These are phyloP conservation scores for Limnephilus lunatus DNA, from an alignment of 2,888 invertebrate genomes.

Conservation along the genomic window DNA sequence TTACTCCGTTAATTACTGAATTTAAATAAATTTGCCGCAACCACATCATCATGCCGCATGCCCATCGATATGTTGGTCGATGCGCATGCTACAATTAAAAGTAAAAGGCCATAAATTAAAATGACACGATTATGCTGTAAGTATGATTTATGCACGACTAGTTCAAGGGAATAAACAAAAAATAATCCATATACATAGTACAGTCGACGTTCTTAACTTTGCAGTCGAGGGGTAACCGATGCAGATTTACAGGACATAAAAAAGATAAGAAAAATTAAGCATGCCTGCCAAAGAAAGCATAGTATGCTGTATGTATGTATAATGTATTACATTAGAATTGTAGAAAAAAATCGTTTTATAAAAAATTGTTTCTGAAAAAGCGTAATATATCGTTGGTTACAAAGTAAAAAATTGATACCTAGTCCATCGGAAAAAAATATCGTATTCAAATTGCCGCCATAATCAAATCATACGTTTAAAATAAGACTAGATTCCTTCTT, in stretches of 20 bases:
- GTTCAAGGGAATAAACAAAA: background rate
- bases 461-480: background rate
- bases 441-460: background rate
- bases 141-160: background rate
- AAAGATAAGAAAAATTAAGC: background rate
- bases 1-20: slow-evolving; percentile 4
- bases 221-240: background rate
- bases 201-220: background rate
- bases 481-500: background rate
- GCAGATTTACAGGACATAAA: background rate
- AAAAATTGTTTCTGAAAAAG: background rate
- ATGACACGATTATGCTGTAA: background rate
- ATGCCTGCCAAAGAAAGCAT: no score
- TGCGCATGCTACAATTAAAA: slow-evolving; percentile 15
- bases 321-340: background rate
- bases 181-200: background rate
- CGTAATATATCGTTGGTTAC: background rate
- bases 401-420: background rate
- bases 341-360: background rate
- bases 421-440: background rate
- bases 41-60: background rate
- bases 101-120: slow-evolving; percentile 7
- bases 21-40: background rate
- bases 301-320: no score
- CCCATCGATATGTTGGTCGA: background rate